Base-by-base conservation (phyloP, 2,113 vertebrate genomes). In the Mesoclemmys tuberculata region DNA sequence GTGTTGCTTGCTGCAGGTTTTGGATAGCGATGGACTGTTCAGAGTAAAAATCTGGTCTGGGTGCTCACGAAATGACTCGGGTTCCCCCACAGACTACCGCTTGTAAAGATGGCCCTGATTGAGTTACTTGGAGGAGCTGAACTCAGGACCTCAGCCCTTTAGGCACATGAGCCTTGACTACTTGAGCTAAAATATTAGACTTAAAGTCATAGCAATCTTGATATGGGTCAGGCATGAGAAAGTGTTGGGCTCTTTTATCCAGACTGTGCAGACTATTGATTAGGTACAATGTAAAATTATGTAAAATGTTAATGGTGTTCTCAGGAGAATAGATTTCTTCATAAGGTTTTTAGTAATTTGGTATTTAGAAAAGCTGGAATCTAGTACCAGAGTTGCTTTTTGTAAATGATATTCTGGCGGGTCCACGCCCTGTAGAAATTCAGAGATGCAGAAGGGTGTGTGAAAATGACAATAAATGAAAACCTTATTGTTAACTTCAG, bases 341-440 rank as follows among this genome's bases (percentile, higher is more conserved):
- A 58, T 48, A 88, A 68, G 75, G 14, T 49, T 51, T 80, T 6
- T 51, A 21, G 31, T 2, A 2, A 51, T 88, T 61, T 44, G 41
- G 61, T 51, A 0, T 11, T 78, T 71, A 74, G 58, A 14, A 38
- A 7, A 13, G 54, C 2, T 0, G 0, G 41, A 38, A 10, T 10
- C 21, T 38, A 75, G 44, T 1, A 84, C 31, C 18, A 44, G 1
- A 10, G 82, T 44, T 80, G 44, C 2, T 87, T 85, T n/a, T 5
- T 52, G 4, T 10, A 10, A 16, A 44, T 46, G 10, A 81, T 24
- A 1, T 27, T 5, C 1, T 22, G 8, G 44, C 48, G 0, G 2
- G 0, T 55, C 77, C n/a, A 26, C 48, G 27, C 55, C 11, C 44
- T 48, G 8, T 3, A 58, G 78, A 78, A 85, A 48, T 29, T 82